These are phyloP conservation scores for Calliopum simillimum DNA, from an alignment of 2,888 invertebrate species.

Conservation along the genomic window DNA sequence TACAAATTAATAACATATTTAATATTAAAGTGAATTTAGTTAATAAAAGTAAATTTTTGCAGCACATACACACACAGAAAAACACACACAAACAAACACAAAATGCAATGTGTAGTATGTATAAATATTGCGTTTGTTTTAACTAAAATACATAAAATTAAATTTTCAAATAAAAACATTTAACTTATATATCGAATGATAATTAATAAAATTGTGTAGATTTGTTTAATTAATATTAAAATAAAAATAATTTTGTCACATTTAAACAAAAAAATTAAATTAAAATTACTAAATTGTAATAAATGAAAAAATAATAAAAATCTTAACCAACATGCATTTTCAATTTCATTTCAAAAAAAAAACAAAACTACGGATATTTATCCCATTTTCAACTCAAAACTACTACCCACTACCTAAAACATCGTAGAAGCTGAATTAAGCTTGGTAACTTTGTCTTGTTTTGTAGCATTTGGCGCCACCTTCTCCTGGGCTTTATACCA, in stretches of 20 bases:
- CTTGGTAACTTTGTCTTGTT: too few species aligned
- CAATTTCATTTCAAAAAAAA: not conserved
- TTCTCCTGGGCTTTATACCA: too few species aligned
- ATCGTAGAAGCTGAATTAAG: too few species aligned
- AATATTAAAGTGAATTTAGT: not conserved
- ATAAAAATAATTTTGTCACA: conserved; percentile 40
- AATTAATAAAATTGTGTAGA: conserved; percentile 38
- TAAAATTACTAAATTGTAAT: conserved; percentile 38
- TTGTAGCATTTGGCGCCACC: too few species aligned
- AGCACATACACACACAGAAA: conserved; percentile 23
- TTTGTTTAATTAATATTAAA: conserved; percentile 42
- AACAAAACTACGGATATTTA: too few species aligned
- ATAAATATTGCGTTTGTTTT: conserved; percentile 23
- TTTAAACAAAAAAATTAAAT: conserved; percentile 40
- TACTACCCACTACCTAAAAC: too few species aligned
- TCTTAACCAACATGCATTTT: not conserved
- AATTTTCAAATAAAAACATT: conserved; percentile 19
- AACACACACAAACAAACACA: not conserved
- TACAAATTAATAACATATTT: not conserved
- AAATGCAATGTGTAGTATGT: conserved; percentile 7
- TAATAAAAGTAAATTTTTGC: conserved; percentile 38
- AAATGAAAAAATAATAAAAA: conserved; percentile 30
- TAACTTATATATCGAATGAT: conserved; percentile 23
- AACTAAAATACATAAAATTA: conserved; percentile 32
- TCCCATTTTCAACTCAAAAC: too few species aligned